Conservation (phyloP, 2,113 vertebrate species). For the Excalfactoria chinensis region DNA sequence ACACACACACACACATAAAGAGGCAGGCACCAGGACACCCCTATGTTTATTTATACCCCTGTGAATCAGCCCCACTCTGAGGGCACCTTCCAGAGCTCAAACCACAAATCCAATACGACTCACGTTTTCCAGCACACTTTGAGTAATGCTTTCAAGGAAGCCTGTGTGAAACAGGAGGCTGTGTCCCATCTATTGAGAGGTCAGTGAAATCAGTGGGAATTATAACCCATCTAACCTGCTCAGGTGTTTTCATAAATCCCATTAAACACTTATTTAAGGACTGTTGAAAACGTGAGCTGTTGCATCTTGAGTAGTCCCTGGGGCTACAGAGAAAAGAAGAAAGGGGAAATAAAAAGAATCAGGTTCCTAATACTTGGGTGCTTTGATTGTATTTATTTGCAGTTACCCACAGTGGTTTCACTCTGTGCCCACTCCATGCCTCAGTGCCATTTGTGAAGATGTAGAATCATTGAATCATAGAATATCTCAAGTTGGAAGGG, state of each 20-base stretch:
- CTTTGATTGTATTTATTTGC: background rate
- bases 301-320: background rate
- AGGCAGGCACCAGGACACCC: background rate
- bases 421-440: background rate
- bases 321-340: background rate
- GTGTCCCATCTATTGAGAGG: background rate
- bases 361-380: background rate
- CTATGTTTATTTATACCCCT: constrained; percentile 22
- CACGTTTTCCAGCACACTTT: background rate
- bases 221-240: constrained; percentile 54
- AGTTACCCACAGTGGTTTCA: background rate
- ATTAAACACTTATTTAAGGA: constrained; percentile 47
- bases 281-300: background rate
- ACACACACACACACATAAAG: background rate
- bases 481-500: too few relatives aligned
- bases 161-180: background rate
- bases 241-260: constrained; percentile 59
- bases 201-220: constrained; percentile 49
- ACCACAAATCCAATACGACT: background rate
- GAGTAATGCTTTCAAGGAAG: background rate
- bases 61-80: background rate
- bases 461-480: too few relatives aligned
- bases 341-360: background rate
- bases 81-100: background rate
- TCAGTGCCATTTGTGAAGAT: background rate